Evolutionary conservation across 2,113 vertebrate species (phyloP), one percentile per base, ranked within the genome.

Genomic region (Tautogolabrus adspersus): DNA sequence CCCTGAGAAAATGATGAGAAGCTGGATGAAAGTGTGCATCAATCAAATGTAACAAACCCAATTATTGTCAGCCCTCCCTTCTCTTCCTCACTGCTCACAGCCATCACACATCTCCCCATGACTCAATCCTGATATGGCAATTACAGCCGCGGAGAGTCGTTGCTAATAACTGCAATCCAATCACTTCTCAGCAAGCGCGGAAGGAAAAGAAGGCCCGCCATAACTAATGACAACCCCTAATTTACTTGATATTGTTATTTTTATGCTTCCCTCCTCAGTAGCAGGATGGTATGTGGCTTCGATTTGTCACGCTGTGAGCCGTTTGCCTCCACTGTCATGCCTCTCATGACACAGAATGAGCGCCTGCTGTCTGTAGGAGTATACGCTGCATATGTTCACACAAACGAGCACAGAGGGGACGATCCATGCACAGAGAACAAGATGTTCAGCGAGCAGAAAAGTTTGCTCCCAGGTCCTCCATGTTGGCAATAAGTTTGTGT

Each of bases 131-230:
- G 87, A 90, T 91, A 89, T 73, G 77, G 82, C 86, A 92, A 92
- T 94, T 92, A 93, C 75, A 87, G 74, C 77, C 12, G 70, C 78
- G 66, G 74, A 84, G 76, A 89, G 86, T 88, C 79, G 87, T 82
- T 74, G 86, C 85, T 93, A 94, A 93, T 91, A 92, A 92, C 87
- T 71, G 87, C 92, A 89, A 91, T 91, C 85, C 86, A 90, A 90
- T 91, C 89, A 90, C 80, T 78, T 83, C 77, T 75, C 85, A 89
- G 89, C 75, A 65, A 38, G 92, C 54, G 13, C 15, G 44, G 57
- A 86, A 84, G 82, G 77, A 68, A 83, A 74, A 11, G 68, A 72
- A 76, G 76, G 66, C 80, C 66, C 22, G 3, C 37, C 74, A 88
- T 89, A 85, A 90, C 89, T 86, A 87, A 86, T 87, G 88, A 89